phyloP scores from a whole-genome alignment of 1,140 invertebrate species.

The Bombus superbus region DNA sequence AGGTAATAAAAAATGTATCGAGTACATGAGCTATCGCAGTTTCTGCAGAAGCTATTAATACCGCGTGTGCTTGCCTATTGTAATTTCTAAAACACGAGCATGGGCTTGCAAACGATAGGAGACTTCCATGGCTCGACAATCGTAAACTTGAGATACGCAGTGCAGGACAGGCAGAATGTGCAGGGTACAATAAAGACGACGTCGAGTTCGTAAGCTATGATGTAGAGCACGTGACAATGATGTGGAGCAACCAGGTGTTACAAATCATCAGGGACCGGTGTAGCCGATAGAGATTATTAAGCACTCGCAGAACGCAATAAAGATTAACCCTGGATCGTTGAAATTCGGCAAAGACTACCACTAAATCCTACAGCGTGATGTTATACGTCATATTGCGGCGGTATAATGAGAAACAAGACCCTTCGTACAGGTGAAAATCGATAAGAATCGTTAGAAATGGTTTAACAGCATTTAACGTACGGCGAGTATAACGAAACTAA shows the following conservation, averaged over 20 bases:
- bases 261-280: neutral
- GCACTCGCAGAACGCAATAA: neutral
- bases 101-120: neutral
- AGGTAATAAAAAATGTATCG: too few species aligned
- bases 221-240: neutral
- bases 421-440: neutral
- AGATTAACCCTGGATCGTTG: constrained; percentile 3
- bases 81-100: neutral
- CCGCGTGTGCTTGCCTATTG: neutral
- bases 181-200: constrained; percentile 7
- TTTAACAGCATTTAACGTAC: neutral
- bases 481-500: neutral
- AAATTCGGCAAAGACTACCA: constrained; percentile 10
- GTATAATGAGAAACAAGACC: neutral
- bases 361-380: neutral
- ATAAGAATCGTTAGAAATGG: neutral
- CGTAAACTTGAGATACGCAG: constrained; percentile 2
- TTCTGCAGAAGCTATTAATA: neutral
- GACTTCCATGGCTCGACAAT: neutral
- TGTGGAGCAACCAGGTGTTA: neutral
- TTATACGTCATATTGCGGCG: neutral
- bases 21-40: neutral
- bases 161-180: neutral
- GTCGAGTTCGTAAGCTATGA: constrained; percentile 9
- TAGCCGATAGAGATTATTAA: constrained; percentile 11